phyloP scores from a whole-genome alignment of 2,113 vertebrate species.

The Asarcornis scutulata region DNA sequence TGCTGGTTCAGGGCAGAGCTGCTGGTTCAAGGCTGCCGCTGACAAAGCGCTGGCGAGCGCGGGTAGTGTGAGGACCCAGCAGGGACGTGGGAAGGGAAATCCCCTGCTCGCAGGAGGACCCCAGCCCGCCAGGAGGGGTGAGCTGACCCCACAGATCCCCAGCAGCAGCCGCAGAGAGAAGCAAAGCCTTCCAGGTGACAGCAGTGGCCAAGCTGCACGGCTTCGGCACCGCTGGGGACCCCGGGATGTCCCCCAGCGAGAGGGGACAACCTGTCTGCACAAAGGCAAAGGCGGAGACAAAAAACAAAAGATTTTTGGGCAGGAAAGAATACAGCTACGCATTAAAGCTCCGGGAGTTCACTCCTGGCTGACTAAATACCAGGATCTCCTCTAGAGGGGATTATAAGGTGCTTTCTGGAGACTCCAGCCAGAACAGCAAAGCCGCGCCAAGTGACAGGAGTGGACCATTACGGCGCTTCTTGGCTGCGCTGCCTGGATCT shows the following conservation, averaged over 20 bases:
- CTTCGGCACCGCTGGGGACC: neutral
- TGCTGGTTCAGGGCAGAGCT: constrained; percentile 1
- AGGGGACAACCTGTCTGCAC: neutral
- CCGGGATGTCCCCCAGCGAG: neutral
- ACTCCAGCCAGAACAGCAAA: neutral
- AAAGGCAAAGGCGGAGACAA: neutral
- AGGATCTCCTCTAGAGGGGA: neutral
- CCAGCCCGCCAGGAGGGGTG: neutral
- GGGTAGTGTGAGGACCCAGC: neutral
- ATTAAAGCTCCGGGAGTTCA: neutral
- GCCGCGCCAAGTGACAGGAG: neutral
- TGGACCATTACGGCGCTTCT: neutral
- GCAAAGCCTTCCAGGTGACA: neutral
- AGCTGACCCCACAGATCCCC: neutral
- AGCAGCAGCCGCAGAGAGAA: neutral
- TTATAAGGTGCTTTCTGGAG: neutral
- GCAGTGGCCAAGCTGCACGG: neutral
- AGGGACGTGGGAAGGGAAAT: neutral
- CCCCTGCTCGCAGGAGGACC: accelerated
- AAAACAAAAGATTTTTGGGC: neutral
- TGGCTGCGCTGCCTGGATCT: neutral
- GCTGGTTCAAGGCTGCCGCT: neutral
- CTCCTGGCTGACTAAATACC: neutral
- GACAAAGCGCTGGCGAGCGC: neutral
- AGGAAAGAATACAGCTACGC: neutral